phyloP scores from a whole-genome alignment of 2,888 invertebrate genomes.

The Dermolepida albohirtum region DNA sequence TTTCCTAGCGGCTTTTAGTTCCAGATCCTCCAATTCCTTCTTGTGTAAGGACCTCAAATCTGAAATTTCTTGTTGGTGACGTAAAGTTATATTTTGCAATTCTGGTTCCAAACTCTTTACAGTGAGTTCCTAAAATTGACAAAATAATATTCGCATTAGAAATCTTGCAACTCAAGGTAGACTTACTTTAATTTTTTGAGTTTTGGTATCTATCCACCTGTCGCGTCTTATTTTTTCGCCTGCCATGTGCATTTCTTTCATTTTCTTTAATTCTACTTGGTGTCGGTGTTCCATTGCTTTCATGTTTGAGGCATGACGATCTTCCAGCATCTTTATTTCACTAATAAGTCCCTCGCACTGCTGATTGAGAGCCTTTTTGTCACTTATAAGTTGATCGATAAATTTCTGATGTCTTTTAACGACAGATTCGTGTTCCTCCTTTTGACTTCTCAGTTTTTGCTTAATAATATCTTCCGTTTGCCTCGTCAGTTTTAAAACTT shows the following conservation, averaged over 20 bases:
- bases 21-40: slow-evolving; percentile 74
- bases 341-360: slow-evolving; percentile 78
- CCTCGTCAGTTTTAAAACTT: slow-evolving; percentile 61
- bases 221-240: slow-evolving; percentile 81
- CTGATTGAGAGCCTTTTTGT: slow-evolving; percentile 82
- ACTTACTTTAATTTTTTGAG: slow-evolving; percentile 84
- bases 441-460: slow-evolving; percentile 69
- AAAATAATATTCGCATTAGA: not conserved
- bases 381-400: slow-evolving; percentile 83
- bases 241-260: slow-evolving; percentile 81
- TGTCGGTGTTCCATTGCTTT: slow-evolving; percentile 81
- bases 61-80: slow-evolving; percentile 75
- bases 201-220: slow-evolving; percentile 86
- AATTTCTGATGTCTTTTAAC: slow-evolving; percentile 85
- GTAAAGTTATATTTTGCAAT: slow-evolving; percentile 79
- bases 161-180: not conserved
- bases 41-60: slow-evolving; percentile 77
- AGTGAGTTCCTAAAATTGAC: slow-evolving; percentile 75
- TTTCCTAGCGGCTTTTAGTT: slow-evolving; percentile 71
- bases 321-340: slow-evolving; percentile 75
- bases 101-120: slow-evolving; percentile 90
- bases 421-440: slow-evolving; percentile 79
- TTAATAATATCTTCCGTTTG: slow-evolving; percentile 63
- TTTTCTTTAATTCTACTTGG: slow-evolving; percentile 78
- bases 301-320: slow-evolving; percentile 73